Evolutionary conservation across 2,888 invertebrate genomes (phyloP), one percentile per base, ranked within the genome.

Genomic region (Drosophila borborema): DNA sequence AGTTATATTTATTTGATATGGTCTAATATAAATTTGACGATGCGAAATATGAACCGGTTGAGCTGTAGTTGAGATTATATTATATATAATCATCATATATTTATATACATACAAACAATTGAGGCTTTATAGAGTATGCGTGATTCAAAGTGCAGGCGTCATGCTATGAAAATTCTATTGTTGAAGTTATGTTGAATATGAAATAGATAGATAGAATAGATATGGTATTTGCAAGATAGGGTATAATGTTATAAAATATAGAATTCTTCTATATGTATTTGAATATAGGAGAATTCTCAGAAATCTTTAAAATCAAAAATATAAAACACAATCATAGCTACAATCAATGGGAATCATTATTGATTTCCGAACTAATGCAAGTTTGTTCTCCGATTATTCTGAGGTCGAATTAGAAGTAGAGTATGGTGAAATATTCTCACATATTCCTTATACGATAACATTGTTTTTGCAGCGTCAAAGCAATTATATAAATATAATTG

Each of bases 401-500:
- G 7, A 55, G 55, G 31, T 46, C 36, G 59, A 46, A 28, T 43
- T n/a, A 16, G 59, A 46, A 28, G 40, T n/a, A 16, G 20, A n/a
- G 31, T 20, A 12, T 28, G 40, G n/a, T 78, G 75, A 54, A 58
- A 41, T 58, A 49, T 81, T 81, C 77, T 65, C 72, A 60, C 61
- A 67, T 64, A 40, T 43, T 28, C 58, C 53, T 43, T 56, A 48
- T 62, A 43, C 53, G 55, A 62, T 61, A 63, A 45, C 60, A 54
- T 77, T 77, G 77, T 76, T 75, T 66, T 59, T 67, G 56, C 56
- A 70, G 46, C 51, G 46, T 23, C 63, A 46, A 56, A 49, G 38
- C 72, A 64, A 2, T 9, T n/a, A 40, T 67, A 80, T 64, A 59
- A 62, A 77, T 76, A 80, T 76, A 76, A 77, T 77, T 76, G 60